Evolutionary conservation across 2,888 invertebrate species (phyloP).

Genomic region (Spilosoma lubricipeda): DNA sequence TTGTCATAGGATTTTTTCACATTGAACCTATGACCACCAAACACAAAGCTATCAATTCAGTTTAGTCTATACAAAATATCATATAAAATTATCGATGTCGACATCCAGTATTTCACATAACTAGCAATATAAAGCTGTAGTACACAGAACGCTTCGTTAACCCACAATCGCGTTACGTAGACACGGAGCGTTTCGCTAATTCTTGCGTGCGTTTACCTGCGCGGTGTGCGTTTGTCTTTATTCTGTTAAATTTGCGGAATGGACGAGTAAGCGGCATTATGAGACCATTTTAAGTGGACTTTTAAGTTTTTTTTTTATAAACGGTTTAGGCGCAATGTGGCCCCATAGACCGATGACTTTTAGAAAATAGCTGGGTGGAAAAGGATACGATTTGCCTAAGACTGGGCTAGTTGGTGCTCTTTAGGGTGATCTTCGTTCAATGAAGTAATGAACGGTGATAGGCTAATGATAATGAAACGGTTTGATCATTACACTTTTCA

Average conservation of each 20-base stretch:
- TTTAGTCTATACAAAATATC: background rate
- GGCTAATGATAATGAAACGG: no score
- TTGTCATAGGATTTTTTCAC: no score
- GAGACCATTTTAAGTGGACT: background rate
- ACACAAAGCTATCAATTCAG: no score
- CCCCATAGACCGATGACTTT: no score
- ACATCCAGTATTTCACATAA: slow-evolving; percentile 16
- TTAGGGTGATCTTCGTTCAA: no score
- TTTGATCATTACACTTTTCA: no score
- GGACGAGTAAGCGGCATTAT: background rate
- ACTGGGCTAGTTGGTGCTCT: no score
- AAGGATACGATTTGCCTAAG: no score
- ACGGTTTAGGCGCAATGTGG: no score
- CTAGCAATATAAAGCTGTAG: slow-evolving; percentile 45
- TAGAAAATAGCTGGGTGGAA: no score
- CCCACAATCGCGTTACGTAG: slow-evolving; percentile 56
- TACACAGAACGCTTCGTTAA: slow-evolving; percentile 64
- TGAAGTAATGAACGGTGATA: no score
- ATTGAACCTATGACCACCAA: no score
- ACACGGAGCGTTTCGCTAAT: slow-evolving; percentile 48
- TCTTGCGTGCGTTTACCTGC: slow-evolving; percentile 50
- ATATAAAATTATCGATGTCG: slow-evolving; percentile 22
- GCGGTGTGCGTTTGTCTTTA: slow-evolving; percentile 30
- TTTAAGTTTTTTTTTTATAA: background rate
- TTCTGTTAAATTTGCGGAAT: slow-evolving; percentile 13